Base-by-base conservation (phyloP, 1,140 invertebrate species). In the Ceratina calcarata region DNA sequence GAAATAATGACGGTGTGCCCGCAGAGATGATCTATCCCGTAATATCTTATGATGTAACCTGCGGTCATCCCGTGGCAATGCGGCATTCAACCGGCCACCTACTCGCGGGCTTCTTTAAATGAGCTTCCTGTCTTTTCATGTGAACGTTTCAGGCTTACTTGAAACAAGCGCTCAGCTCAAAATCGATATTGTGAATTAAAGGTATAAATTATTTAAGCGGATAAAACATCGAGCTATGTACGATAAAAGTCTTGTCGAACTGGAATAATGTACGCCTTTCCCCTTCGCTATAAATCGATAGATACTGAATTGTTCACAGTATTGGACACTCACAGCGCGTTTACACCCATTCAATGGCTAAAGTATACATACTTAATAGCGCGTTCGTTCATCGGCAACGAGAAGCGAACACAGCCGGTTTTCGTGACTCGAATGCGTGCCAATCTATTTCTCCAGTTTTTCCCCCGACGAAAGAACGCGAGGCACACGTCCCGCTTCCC, bases 1-100 rank as follows among this genome's bases (percentile, higher is more conserved):
- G 84, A 85, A 89, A 89, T 90, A 90, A 90, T 89, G 88, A 90
- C 87, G 88, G 72, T 81, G 72, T 81, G 78, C 81, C 81, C 69
- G 78, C 61, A 81, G 81, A 83, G 87, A 87, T 87, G 86, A 89
- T 89, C 88, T 86, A 89, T 89, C 85, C 86, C 70, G 82, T 80
- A 89, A 89, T 89, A 89, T 89, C 87, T 88, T 80, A 81, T 67
- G 81, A 73, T 75, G 70, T 70, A 70, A 73, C 79, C 77, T 58
- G 83, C 70, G 83, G 78, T 61, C 84, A 70, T 85, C 82, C 70
- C 82, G 78, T 45, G 37, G 37, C 37, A 45, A 6, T 4, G 55
- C 77, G 84, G 72, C 82, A 61, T 45, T 61, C 72, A 53, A 68
- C 65, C 20, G 58, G 72, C 58, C n/a, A 22, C 60, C 61, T 67